phyloP scores from a whole-genome alignment of 2,113 vertebrate genomes.

The Octodon degus region DNA sequence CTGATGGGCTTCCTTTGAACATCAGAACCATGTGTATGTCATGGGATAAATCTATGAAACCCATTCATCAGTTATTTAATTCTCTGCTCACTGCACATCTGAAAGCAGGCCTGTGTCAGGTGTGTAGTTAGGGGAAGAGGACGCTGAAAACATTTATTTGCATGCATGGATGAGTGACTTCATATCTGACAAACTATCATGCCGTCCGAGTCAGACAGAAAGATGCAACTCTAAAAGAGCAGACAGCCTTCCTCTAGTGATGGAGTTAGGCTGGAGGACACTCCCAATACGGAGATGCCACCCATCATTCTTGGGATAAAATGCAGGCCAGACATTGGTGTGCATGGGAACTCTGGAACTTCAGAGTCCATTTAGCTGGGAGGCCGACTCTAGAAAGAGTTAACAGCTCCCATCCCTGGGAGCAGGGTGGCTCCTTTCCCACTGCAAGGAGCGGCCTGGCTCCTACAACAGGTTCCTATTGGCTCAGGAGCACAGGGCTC shows the following conservation, averaged over 20 bases:
- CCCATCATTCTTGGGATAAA: rapidly evolving
- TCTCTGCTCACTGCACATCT: not conserved
- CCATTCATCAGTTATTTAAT: not conserved
- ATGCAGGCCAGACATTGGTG: rapidly evolving
- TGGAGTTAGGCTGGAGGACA: no score
- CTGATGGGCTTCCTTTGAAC: not conserved
- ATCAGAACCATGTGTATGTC: not conserved
- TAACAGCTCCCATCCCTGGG: rapidly evolving
- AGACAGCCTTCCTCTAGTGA: not conserved
- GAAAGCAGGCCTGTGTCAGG: not conserved
- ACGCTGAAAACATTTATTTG: not conserved
- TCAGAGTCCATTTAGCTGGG: not conserved
- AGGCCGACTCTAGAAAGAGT: not conserved
- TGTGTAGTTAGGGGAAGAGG: no score
- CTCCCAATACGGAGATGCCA: not conserved
- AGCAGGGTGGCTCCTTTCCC: not conserved
- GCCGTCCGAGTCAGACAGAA: not conserved
- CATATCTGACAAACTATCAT: not conserved
- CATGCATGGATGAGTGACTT: not conserved
- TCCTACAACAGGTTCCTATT: not conserved
- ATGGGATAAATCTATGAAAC: not conserved
- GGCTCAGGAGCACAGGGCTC: not conserved
- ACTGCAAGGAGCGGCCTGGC: rapidly evolving
- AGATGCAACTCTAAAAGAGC: rapidly evolving
- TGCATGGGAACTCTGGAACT: not conserved